phyloP scores from a whole-genome alignment of 2,113 vertebrate genomes.

The Melanocharis versteri region DNA sequence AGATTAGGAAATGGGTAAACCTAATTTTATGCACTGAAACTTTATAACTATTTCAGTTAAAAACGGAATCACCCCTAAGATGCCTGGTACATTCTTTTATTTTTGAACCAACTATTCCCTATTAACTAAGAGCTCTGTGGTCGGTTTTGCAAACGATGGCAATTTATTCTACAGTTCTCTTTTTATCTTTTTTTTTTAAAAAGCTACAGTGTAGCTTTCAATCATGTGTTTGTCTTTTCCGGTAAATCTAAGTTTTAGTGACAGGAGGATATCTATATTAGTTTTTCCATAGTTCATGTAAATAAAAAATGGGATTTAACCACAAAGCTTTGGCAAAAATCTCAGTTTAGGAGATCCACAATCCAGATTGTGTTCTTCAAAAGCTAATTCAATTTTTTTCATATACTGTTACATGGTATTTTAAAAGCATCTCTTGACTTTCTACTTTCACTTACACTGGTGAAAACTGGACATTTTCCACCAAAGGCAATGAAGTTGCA shows the following conservation, averaged over 20 bases:
- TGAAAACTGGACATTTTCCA: background rate
- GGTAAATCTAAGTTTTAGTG: slow-evolving; percentile 16
- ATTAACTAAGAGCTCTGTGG: background rate
- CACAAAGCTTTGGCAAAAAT: slow-evolving; percentile 26
- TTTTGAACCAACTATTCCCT: background rate
- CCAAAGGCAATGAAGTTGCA: background rate
- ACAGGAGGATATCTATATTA: slow-evolving; percentile 8
- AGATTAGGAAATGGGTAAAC: background rate
- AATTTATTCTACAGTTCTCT: background rate
- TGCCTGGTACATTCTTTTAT: background rate
- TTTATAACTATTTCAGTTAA: background rate
- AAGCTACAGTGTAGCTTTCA: slow-evolving; percentile 3
- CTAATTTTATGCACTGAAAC: background rate
- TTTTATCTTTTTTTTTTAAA: background rate
- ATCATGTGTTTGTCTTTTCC: background rate
- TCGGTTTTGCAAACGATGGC: background rate
- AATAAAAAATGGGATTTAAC: slow-evolving; percentile 18
- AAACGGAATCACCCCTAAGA: background rate
- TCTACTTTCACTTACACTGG: background rate
- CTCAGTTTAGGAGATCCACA: background rate
- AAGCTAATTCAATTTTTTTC: background rate
- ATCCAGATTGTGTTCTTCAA: background rate
- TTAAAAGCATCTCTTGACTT: background rate
- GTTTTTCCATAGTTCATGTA: background rate
- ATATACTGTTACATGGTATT: background rate